Conservation (phyloP, 2,797 vertebrate genomes). For the Muscicapa comitata region DNA sequence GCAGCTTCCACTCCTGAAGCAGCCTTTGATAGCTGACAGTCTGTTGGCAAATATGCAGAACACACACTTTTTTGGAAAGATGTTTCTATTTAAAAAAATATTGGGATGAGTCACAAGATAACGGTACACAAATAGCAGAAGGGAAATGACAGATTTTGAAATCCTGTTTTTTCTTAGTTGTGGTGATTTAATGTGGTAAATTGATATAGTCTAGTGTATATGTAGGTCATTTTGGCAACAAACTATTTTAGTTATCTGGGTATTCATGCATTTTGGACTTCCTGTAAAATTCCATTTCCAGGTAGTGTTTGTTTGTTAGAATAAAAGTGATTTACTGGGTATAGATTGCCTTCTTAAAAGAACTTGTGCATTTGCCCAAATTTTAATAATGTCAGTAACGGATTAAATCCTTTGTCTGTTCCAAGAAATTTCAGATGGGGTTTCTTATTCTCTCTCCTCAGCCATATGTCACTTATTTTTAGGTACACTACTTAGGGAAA, state of each 20-base stretch:
- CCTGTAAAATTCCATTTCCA: not conserved
- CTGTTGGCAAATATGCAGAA: not conserved
- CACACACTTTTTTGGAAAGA: not conserved
- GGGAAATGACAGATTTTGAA: not conserved
- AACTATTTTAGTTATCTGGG: not conserved
- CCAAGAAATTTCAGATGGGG: not conserved
- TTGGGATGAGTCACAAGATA: not conserved
- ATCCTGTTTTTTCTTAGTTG: not conserved
- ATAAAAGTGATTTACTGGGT: not conserved
- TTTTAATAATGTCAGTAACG: not conserved
- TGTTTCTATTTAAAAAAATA: not conserved
- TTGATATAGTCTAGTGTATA: not conserved
- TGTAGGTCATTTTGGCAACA: not conserved
- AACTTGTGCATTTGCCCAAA: not conserved
- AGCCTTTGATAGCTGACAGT: not conserved
- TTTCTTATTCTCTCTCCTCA: not conserved
- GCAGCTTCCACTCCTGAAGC: not conserved
- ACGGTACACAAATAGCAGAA: not conserved
- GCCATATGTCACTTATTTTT: not conserved
- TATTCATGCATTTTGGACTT: not conserved
- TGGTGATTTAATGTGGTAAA: not conserved
- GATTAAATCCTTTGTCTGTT: not conserved
- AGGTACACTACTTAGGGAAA: not conserved
- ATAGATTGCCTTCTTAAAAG: not conserved
- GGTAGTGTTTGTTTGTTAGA: not conserved